Conservation (phyloP, 2,797 vertebrate genomes). For the Neostethus bicornis region DNA sequence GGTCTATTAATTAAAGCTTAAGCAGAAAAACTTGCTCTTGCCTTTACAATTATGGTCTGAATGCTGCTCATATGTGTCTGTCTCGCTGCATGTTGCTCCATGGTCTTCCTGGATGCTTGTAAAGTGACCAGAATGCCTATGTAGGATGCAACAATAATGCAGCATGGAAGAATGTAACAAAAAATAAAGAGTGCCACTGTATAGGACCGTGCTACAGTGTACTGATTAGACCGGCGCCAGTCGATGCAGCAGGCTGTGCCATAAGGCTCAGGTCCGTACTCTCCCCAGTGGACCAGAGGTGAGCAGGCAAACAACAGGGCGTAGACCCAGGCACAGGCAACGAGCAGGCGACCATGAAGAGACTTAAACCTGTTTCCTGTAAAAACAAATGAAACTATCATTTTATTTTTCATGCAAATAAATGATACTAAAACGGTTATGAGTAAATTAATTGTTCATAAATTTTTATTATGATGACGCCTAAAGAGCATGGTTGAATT, state of each 20-base stretch:
- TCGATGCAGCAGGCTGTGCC: conserved; percentile 87
- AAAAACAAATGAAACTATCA: conserved; percentile 11
- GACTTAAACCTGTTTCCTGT: conserved; percentile 81
- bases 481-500: neutral
- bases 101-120: conserved; percentile 76
- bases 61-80: conserved; percentile 73
- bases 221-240: conserved; percentile 77
- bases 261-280: conserved; percentile 82
- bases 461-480: neutral
- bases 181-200: conserved; percentile 77
- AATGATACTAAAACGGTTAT: conserved; percentile 5
- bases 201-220: conserved; percentile 73
- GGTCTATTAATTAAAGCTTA: neutral
- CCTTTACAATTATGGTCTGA: conserved; percentile 82
- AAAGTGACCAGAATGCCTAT: conserved; percentile 78
- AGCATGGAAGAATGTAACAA: conserved; percentile 84
- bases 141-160: conserved; percentile 81
- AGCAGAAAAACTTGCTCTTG: conserved; percentile 37
- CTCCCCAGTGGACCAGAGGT: conserved; percentile 81
- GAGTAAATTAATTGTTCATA: neutral
- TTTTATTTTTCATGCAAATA: conserved; percentile 2
- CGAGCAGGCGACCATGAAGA: conserved; percentile 70
- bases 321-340: conserved; percentile 78
- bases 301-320: conserved; percentile 80
- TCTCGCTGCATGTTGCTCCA: conserved; percentile 72